Conservation (phyloP, 2,113 vertebrate species). For the Zosterops hypoxanthus region DNA sequence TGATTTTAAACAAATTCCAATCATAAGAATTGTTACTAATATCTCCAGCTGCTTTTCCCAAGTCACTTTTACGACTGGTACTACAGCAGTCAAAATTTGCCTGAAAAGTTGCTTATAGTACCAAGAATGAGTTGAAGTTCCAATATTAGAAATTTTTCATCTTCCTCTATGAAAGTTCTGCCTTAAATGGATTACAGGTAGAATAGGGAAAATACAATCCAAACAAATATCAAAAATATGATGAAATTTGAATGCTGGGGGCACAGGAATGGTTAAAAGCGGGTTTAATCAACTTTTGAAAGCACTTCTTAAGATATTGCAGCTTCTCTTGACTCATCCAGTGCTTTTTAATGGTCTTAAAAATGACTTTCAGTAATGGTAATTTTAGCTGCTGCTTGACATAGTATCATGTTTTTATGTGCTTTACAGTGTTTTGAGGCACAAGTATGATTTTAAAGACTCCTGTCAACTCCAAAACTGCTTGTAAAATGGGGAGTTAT, state of each 20-base stretch:
- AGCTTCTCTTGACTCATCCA: background rate
- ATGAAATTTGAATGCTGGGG: background rate
- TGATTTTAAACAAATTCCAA: background rate
- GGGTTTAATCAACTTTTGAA: background rate
- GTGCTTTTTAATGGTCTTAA: constrained; percentile 10
- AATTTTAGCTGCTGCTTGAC: background rate
- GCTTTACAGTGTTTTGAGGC: background rate
- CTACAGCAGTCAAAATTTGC: background rate
- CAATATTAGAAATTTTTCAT: background rate
- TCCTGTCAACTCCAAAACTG: background rate
- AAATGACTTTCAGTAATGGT: constrained; percentile 15
- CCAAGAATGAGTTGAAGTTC: background rate
- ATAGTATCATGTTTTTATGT: background rate
- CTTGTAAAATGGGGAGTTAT: constrained; percentile 9
- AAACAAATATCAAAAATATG: background rate
- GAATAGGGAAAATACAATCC: background rate
- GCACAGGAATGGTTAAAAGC: background rate
- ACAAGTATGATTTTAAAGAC: constrained; percentile 28
- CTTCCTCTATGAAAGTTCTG: background rate
- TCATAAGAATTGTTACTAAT: background rate
- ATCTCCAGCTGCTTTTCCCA: background rate
- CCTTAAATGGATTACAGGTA: background rate
- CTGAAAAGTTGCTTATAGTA: background rate
- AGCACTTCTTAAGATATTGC: background rate
- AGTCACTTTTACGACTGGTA: background rate